These are phyloP conservation scores for Poeciliopsis retropinna DNA, from an alignment of 2,113 vertebrate genomes.

Conservation along the genomic window DNA sequence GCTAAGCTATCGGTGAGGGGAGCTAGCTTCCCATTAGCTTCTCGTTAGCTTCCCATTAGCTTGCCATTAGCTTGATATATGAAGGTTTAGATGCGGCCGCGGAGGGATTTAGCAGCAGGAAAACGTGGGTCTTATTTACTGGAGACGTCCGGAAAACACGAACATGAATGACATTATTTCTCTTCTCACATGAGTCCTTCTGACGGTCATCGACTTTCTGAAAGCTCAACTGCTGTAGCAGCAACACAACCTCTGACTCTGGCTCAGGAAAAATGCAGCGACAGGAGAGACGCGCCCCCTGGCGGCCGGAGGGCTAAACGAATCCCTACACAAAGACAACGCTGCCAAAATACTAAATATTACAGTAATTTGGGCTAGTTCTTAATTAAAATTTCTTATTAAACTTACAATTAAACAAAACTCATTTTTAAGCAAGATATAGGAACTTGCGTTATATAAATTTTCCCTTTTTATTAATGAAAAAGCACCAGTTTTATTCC, in stretches of 20 bases:
- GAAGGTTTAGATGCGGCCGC: too few relatives aligned
- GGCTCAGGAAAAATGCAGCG: neutral
- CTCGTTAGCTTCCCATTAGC: neutral
- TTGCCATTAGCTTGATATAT: neutral
- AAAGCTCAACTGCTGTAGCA: neutral
- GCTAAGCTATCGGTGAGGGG: neutral
- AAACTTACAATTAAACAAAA: too few relatives aligned
- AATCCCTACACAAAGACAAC: too few relatives aligned
- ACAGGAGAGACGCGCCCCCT: slow-evolving; percentile 33
- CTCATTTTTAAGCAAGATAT: too few relatives aligned
- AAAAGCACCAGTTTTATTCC: too few relatives aligned
- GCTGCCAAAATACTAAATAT: too few relatives aligned
- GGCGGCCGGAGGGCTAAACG: slow-evolving; percentile 38
- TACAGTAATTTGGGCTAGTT: too few relatives aligned
- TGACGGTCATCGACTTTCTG: neutral
- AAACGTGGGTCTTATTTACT: neutral
- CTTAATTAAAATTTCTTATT: too few relatives aligned
- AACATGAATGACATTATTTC: neutral
- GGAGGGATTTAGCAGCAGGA: too few relatives aligned
- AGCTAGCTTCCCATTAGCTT: neutral
- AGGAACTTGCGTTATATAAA: too few relatives aligned
- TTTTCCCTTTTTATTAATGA: too few relatives aligned
- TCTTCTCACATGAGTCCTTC: slow-evolving; percentile 11
- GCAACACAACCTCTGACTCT: slow-evolving; percentile 17
- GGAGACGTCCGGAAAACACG: neutral